phyloP scores from a whole-genome alignment of 2,888 invertebrate species.

The Eristalinus sepulchralis region DNA sequence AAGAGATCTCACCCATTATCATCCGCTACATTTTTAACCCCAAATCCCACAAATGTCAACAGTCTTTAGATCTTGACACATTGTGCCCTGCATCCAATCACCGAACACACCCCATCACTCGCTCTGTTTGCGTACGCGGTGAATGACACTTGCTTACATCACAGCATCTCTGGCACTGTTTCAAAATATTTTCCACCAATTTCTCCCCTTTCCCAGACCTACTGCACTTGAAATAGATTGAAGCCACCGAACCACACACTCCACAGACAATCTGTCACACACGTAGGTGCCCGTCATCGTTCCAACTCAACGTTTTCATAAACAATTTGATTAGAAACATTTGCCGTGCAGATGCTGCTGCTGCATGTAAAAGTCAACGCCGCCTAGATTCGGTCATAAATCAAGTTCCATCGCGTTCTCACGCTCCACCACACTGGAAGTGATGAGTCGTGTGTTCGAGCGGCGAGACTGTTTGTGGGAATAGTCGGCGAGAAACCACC shows the following conservation, averaged over 20 bases:
- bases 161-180: not conserved
- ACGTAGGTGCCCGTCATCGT: not conserved
- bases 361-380: not conserved
- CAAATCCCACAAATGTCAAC: too few species aligned
- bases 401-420: not conserved
- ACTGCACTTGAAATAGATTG: not conserved
- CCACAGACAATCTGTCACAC: not conserved
- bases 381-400: not conserved
- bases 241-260: too few species aligned
- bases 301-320: slow-evolving; percentile 45
- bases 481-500: not conserved
- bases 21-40: too few species aligned
- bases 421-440: not conserved
- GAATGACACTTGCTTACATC: not conserved
- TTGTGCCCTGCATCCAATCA: not conserved
- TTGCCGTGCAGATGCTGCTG: slow-evolving; percentile 49
- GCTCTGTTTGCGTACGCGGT: not conserved
- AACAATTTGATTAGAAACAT: slow-evolving; percentile 63
- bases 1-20: too few species aligned
- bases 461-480: not conserved
- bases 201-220: not conserved
- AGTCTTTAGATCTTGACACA: not conserved
- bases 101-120: not conserved
- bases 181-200: not conserved
- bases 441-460: not conserved